Percentiles rank a stretch among this genome's conserved stretches.
Evolutionary conservation across 2,888 invertebrate species (phyloP).

Genomic region (Nephrotoma flavescens): DNA sequence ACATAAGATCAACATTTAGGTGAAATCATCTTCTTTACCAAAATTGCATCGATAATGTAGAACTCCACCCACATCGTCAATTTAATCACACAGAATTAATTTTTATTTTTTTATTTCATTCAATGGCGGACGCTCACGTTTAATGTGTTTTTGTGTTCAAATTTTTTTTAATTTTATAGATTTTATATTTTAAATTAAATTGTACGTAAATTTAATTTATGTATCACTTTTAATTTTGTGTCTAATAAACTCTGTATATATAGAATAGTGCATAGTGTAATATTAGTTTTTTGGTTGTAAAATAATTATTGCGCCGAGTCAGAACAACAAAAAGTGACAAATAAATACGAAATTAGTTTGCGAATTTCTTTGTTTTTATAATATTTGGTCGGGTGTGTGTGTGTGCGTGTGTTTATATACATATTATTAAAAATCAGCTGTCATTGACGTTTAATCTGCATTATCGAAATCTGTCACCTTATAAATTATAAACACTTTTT

Average conservation of each 20-base stretch:
- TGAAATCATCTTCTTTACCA: too few relatives aligned
- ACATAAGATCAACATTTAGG: not conserved
- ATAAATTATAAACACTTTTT: not conserved
- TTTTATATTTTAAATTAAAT: not conserved
- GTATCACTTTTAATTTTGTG: not conserved
- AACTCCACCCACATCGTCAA: not conserved
- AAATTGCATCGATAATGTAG: not conserved
- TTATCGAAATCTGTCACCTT: not conserved
- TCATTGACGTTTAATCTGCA: slow-evolving; percentile 5
- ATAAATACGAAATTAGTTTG: not conserved
- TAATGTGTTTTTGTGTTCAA: not conserved
- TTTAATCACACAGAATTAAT: not conserved
- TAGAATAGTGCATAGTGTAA: not conserved
- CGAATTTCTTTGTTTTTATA: not conserved
- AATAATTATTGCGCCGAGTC: not conserved
- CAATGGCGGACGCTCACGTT: not conserved
- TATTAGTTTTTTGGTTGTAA: not conserved
- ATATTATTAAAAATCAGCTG: slow-evolving; percentile 6
- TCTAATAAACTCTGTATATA: not conserved
- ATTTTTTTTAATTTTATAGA: not conserved
- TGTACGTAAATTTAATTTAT: not conserved
- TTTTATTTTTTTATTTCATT: too few relatives aligned
- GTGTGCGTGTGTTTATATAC: not conserved
- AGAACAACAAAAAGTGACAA: not conserved
- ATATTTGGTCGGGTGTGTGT: not conserved